Conservation (phyloP, 1,140 invertebrate species). For the Calosoma granatense region DNA sequence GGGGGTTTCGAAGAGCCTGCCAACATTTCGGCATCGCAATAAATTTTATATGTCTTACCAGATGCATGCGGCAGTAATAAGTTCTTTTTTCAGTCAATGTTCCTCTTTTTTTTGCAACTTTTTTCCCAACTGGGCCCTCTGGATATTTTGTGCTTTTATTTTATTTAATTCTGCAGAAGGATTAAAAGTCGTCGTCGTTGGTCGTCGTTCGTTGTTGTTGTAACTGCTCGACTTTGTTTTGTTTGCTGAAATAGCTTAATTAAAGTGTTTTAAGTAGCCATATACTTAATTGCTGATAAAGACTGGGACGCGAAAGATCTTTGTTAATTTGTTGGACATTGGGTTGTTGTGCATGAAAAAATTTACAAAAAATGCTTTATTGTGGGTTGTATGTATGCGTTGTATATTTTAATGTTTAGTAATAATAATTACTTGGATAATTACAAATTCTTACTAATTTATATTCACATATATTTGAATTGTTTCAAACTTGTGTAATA, state of each 20-base stretch:
- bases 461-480: too few relatives aligned
- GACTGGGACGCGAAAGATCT: too few relatives aligned
- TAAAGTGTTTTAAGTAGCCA: not conserved
- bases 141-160: not conserved
- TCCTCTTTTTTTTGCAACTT: not conserved
- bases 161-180: not conserved
- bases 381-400: too few relatives aligned
- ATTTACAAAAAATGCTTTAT: too few relatives aligned
- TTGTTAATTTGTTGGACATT: too few relatives aligned
- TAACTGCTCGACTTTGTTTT: not conserved
- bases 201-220: not conserved
- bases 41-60: slow-evolving; percentile 23
- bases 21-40: slow-evolving; percentile 31
- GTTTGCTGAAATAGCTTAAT: not conserved
- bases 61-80: not conserved
- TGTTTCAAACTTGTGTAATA: too few relatives aligned
- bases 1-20: slow-evolving; percentile 23
- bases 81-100: not conserved
- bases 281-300: not conserved
- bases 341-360: too few relatives aligned
- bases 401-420: too few relatives aligned
- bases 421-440: too few relatives aligned
- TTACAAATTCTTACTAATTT: too few relatives aligned
- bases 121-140: too few relatives aligned
- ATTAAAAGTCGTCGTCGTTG: too few relatives aligned